Conservation (phyloP, 2,797 vertebrate species). For the Aplochiton taeniatus region DNA sequence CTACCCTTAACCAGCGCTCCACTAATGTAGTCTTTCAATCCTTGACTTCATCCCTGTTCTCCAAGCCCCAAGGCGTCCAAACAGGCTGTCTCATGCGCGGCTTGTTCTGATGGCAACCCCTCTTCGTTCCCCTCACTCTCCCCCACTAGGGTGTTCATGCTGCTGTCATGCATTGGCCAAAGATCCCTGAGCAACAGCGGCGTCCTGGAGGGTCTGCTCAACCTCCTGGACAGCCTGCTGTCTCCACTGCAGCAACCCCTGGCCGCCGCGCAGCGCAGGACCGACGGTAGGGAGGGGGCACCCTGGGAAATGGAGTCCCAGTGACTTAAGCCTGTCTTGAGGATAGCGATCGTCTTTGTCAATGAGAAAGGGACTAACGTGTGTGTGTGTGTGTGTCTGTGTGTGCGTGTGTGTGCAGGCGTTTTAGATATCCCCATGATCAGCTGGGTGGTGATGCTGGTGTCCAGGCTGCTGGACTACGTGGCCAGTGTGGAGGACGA, state of each 20-base stretch:
- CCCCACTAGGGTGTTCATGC: conserved; percentile 90
- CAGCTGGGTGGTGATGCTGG: conserved; percentile 99
- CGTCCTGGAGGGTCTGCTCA: conserved; percentile 94
- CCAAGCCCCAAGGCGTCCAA: too few species aligned
- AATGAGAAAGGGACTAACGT: neutral
- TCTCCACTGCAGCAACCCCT: conserved; percentile 91
- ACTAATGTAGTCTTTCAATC: too few species aligned
- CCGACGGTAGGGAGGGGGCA: conserved; percentile 81
- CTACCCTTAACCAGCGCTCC: too few species aligned
- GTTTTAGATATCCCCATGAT: conserved; percentile 98
- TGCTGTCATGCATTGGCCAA: conserved; percentile 98
- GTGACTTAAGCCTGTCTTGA: neutral
- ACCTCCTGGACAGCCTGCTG: conserved; percentile 92
- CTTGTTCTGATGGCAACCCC: neutral
- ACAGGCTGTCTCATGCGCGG: neutral
- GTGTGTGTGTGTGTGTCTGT: conserved; percentile 18
- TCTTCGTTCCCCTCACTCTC: neutral
- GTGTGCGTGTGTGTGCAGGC: conserved; percentile 70
- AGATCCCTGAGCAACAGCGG: conserved; percentile 97
- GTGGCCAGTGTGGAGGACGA: conserved; percentile 98
- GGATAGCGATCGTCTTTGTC: neutral
- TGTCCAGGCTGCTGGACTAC: conserved; percentile 94
- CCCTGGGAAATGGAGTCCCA: neutral
- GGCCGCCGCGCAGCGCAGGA: conserved; percentile 77
- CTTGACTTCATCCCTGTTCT: too few species aligned